phyloP scores from a whole-genome alignment of 2,797 vertebrate species.

The Sus cebifrons region DNA sequence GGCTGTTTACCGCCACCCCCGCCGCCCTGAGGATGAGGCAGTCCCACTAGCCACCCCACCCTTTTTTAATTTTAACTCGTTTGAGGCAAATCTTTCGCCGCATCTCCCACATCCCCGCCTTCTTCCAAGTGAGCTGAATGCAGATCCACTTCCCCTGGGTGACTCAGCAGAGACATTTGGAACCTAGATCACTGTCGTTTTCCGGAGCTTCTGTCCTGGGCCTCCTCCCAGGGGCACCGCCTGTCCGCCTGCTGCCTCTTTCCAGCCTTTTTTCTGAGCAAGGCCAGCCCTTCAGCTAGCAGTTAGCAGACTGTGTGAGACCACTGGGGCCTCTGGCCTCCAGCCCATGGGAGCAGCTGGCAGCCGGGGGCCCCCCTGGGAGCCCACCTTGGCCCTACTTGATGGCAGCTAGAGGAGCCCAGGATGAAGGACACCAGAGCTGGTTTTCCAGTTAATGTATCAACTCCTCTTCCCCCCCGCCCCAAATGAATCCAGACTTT shows the following conservation, averaged over 20 bases:
- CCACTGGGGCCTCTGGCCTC: not conserved
- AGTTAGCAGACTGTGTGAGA: not conserved
- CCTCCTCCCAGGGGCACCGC: not conserved
- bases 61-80: not conserved
- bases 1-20: fast-evolving
- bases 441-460: not conserved
- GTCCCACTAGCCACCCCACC: not conserved
- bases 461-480: not conserved
- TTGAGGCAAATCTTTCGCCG: not conserved
- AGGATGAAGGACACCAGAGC: not conserved
- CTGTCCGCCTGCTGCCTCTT: not conserved
- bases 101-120: not conserved
- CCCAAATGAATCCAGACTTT: not conserved
- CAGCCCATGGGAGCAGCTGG: not conserved
- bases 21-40: not conserved
- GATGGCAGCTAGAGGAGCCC: not conserved
- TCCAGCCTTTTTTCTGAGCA: not conserved
- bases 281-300: not conserved
- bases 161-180: conserved; percentile 46
- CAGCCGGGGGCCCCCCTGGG: not conserved
- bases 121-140: not conserved
- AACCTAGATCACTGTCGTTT: not conserved
- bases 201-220: not conserved
- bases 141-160: conserved; percentile 29
- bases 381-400: not conserved